Evolutionary conservation across 2,797 vertebrate genomes (phyloP).

Genomic region (Stomatorhinus walkeri): DNA sequence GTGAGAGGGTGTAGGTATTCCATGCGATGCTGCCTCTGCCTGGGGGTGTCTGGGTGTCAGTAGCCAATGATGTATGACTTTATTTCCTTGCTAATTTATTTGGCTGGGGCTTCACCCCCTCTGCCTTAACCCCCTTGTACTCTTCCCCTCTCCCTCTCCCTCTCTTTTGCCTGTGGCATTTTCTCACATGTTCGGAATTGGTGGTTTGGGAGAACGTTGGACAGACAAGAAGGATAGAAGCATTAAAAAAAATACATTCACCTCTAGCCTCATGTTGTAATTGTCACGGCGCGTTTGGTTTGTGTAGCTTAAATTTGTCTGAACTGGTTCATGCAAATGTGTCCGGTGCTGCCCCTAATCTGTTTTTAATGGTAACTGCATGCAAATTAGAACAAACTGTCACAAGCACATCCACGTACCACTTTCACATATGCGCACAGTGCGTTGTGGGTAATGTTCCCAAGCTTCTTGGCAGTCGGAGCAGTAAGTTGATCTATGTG

Average conservation of each 20-base stretch:
- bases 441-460: neutral
- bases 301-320: neutral
- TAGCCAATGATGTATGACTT: neutral
- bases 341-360: neutral
- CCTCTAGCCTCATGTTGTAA: conserved; percentile 3
- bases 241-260: neutral
- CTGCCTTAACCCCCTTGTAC: neutral
- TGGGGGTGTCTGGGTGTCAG: neutral
- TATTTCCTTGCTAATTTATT: conserved; percentile 6
- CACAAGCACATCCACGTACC: neutral
- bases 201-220: neutral
- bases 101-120: neutral
- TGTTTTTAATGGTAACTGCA: neutral
- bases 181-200: neutral
- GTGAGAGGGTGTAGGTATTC: neutral
- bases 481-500: neutral
- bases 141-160: neutral
- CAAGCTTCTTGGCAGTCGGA: neutral
- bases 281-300: neutral
- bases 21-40: neutral
- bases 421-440: neutral
- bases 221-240: neutral
- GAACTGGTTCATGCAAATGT: conserved; percentile 9
- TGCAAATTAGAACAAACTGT: neutral
- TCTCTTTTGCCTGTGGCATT: conserved; percentile 11